Conservation (phyloP, 2,113 vertebrate species). For the Rhynchopsitta pachyrhyncha region DNA sequence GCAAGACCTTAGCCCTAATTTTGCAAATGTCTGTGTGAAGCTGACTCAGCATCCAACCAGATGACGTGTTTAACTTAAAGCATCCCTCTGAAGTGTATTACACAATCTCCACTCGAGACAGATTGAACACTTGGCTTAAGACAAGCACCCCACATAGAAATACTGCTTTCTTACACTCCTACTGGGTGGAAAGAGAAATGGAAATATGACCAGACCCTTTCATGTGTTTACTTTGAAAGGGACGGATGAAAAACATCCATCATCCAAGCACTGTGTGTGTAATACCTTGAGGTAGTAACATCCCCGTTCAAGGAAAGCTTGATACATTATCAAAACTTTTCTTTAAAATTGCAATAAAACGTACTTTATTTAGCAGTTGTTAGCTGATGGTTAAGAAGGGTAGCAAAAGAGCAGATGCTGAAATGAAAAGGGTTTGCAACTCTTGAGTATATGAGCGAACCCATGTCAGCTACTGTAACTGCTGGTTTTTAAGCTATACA, state of each 20-base stretch:
- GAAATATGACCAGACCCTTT: slow-evolving; percentile 20
- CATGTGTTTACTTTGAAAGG: slow-evolving; percentile 19
- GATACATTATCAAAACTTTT: not conserved
- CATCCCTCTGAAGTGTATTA: not conserved
- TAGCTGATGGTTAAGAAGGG: not conserved
- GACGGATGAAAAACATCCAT: not conserved
- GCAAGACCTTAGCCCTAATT: not conserved
- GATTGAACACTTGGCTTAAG: not conserved
- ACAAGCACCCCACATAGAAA: not conserved
- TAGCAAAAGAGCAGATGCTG: not conserved
- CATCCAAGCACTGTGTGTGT: not conserved
- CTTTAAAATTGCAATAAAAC: not conserved
- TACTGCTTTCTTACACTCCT: slow-evolving; percentile 40
- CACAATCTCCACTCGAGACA: not conserved
- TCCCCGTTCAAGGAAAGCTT: slow-evolving; percentile 9
- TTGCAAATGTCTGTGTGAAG: not conserved
- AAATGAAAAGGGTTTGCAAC: not conserved
- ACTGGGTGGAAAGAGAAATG: not conserved
- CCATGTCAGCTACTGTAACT: not conserved
- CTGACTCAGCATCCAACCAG: not conserved
- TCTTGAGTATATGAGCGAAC: not conserved
- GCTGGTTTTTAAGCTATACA: not conserved
- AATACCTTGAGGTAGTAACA: not conserved
- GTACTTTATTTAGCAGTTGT: slow-evolving; percentile 13
- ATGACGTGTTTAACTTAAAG: not conserved